A percentile compares a stretch with the other conserved stretches of the same genome.
Conservation (phyloP, 2,888 invertebrate genomes). For the Cosmorhoe ocellata region DNA sequence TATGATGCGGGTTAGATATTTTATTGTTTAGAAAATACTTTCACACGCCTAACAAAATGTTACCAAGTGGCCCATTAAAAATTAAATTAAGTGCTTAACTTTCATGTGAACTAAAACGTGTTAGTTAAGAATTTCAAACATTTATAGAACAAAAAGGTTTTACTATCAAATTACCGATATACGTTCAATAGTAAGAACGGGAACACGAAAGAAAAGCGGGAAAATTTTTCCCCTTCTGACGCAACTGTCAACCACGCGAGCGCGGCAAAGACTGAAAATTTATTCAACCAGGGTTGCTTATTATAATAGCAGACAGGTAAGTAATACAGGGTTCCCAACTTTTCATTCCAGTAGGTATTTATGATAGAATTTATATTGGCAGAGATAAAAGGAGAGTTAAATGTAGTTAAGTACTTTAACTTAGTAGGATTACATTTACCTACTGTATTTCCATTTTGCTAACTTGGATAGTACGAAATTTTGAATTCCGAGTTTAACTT, state of each 20-base stretch:
- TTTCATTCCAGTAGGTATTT: no score
- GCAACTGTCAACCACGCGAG: slow-evolving; percentile 53
- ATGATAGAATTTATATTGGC: no score
- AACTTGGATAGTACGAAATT: no score
- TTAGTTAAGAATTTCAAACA: background rate
- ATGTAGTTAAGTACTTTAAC: no score
- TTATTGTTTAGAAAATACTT: slow-evolving; percentile 9
- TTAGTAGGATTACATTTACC: no score
- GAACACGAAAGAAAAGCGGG: slow-evolving; percentile 53
- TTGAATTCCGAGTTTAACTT: no score
- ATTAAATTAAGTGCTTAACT: background rate
- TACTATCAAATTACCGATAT: no score
- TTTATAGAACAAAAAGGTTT: background rate
- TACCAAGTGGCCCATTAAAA: background rate
- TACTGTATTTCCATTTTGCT: no score
- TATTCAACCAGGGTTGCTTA: slow-evolving; percentile 44
- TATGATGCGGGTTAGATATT: slow-evolving; percentile 17
- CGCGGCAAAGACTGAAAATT: slow-evolving; percentile 60
- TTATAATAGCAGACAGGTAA: no score
- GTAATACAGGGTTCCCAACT: no score
- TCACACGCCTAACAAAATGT: slow-evolving; percentile 3
- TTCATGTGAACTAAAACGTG: slow-evolving; percentile 21
- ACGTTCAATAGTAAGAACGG: background rate
- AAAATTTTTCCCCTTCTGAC: slow-evolving; percentile 47
- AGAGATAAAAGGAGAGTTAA: no score